A percentile compares a stretch with the other conserved stretches of the same genome.
These are phyloP conservation scores for Sesamia inferens DNA, from an alignment of 2,888 invertebrate species.

Conservation along the genomic window DNA sequence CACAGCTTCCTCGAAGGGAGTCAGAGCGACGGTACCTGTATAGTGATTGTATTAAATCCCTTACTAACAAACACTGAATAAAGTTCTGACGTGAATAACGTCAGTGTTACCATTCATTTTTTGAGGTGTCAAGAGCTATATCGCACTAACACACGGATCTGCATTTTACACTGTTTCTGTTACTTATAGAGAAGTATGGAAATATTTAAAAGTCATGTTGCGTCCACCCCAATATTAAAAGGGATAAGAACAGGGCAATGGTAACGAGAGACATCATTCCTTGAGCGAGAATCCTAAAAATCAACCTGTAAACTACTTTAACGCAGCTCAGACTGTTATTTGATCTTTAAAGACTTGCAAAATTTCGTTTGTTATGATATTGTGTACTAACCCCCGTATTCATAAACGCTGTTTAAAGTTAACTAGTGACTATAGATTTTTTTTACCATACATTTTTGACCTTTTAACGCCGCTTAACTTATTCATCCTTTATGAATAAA, in stretches of 20 bases:
- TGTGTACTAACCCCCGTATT: too few relatives aligned
- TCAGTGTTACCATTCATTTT: not conserved
- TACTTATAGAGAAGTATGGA: not conserved
- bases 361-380: not conserved
- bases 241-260: not conserved
- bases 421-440: too few relatives aligned
- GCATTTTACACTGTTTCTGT: slow-evolving; percentile 5
- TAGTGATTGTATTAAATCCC: slow-evolving; percentile 5
- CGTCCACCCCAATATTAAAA: not conserved
- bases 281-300: slow-evolving; percentile 6
- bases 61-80: slow-evolving; percentile 35
- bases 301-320: too few relatives aligned
- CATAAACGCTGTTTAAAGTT: too few relatives aligned
- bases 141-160: slow-evolving; percentile 20
- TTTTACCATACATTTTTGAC: too few relatives aligned
- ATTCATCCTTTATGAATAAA: too few relatives aligned
- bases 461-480: too few relatives aligned
- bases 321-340: too few relatives aligned
- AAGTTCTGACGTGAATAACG: not conserved
- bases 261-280: not conserved
- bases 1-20: slow-evolving; percentile 95
- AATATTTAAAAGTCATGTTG: not conserved
- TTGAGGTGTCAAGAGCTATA: not conserved
- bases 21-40: slow-evolving; percentile 93
- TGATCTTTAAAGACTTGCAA: not conserved